phyloP scores from a whole-genome alignment of 2,113 vertebrate genomes.

The Murina feae region DNA sequence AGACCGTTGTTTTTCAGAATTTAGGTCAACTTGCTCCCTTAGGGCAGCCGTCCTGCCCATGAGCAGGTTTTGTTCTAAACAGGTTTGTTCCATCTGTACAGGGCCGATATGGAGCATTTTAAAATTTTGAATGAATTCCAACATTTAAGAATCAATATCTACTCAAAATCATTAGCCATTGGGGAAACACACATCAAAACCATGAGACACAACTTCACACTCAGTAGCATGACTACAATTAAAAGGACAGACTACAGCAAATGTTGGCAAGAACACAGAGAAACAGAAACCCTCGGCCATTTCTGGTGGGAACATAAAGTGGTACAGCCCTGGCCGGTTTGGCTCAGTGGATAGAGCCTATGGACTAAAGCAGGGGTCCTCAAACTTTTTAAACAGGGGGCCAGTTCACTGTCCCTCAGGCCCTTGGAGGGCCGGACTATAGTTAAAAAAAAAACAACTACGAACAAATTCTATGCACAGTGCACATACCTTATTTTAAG shows the following conservation, averaged over 20 bases:
- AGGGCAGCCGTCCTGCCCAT: background rate
- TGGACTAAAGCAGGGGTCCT: too few relatives aligned
- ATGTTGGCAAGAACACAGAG: background rate
- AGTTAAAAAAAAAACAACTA: too few relatives aligned
- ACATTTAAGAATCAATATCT: conserved; percentile 43
- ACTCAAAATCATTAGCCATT: background rate
- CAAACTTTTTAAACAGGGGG: too few relatives aligned
- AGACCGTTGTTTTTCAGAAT: conserved; percentile 47
- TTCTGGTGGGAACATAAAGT: background rate
- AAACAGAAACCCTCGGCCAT: background rate
- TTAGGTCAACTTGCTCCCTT: conserved; percentile 42
- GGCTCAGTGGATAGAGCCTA: too few relatives aligned
- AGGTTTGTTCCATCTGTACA: conserved; percentile 53
- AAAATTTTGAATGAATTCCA: conserved; percentile 48
- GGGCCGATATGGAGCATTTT: conserved; percentile 29
- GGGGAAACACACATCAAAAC: conserved; percentile 26
- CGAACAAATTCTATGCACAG: too few relatives aligned
- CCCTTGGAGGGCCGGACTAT: too few relatives aligned
- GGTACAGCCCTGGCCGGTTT: too few relatives aligned
- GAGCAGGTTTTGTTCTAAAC: conserved; percentile 38
- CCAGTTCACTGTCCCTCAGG: too few relatives aligned
- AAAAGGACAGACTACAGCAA: background rate
- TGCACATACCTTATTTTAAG: too few relatives aligned
- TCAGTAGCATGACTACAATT: background rate
- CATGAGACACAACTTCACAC: background rate